Base-by-base conservation (phyloP, 1,140 invertebrate genomes). In the Micrasema minimum region DNA sequence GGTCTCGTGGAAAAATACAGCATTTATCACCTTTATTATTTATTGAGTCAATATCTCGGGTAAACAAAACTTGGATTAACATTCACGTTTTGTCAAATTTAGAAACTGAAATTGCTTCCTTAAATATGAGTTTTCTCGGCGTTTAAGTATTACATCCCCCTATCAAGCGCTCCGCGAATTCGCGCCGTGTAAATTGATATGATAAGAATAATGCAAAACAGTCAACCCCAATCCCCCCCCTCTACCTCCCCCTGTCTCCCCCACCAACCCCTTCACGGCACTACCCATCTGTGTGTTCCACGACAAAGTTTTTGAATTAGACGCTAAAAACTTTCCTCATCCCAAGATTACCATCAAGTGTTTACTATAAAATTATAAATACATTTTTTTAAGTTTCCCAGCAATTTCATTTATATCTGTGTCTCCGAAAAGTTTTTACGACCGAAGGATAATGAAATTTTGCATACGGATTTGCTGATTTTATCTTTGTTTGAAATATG, bases 261-360 rank as follows among this genome's bases (percentile, higher is more conserved):
- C 20, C 46, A 10, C 48, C 48, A 18, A 22, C 48, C 14, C 48
- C 20, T 11, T 16, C 26, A 12, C 12, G 12, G 0, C 22, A 11
- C 26, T 55, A 26, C 51, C 51, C 51, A 55, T 55, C 51, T 55
- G 51, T 35, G 51, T 31, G 22, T 50, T 55, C 61, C 14, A 51
- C 16, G 68, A 16, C 35, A 82, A 85, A 85, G 82, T 85, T 85
- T 85, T 83, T 84, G 83, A 85, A 85, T 85, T 85, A 85, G 82
- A 85, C 81, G 83, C 82, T 84, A 81, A 82, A 72, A 85, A 85
- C 82, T 85, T 85, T 85, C 84, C 83, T 85, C 83, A 85, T 85
- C 83, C 83, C 78, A 80, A 85, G 83, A 85, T 85, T 84, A 85
- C 82, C 82, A 82, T 81, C 80, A 84, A 85, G 83, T 85, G 83